Percentiles rank a stretch among this genome's conserved stretches.
These are phyloP conservation scores for Neoniphon sammara DNA, from an alignment of 2,797 vertebrate species.

Conservation along the genomic window DNA sequence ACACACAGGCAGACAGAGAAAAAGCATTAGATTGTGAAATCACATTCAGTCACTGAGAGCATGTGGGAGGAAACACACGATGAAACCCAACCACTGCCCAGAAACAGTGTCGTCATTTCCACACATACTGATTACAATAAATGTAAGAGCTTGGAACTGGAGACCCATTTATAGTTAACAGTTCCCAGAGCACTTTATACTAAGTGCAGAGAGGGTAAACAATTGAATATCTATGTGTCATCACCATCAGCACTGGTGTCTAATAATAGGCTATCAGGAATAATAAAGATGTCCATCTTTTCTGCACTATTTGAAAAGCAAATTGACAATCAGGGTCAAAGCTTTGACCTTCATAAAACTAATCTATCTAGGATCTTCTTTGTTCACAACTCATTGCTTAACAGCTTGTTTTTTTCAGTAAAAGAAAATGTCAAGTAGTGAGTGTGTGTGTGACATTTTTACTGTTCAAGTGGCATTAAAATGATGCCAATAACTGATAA, in stretches of 20 bases:
- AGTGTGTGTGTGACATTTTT: no score
- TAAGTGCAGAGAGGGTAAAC: constrained; percentile 22
- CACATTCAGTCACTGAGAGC: background rate
- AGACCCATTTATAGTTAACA: no score
- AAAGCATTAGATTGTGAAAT: constrained; percentile 21
- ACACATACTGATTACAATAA: background rate
- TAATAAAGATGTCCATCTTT: background rate
- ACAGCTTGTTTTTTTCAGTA: no score
- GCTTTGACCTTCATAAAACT: no score
- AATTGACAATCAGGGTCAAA: no score
- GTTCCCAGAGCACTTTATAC: background rate
- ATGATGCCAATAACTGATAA: no score
- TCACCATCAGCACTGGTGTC: background rate
- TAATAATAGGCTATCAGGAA: background rate
- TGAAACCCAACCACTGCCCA: background rate
- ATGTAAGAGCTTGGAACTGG: background rate
- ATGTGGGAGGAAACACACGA: background rate
- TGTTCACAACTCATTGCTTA: no score
- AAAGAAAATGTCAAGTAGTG: no score
- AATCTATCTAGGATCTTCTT: no score
- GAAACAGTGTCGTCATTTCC: background rate
- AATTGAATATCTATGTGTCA: background rate
- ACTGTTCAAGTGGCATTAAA: no score
- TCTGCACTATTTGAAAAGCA: no score
- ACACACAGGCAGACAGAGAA: background rate